Percentiles rank a stretch among this genome's conserved stretches.
Evolutionary conservation across 30 jellyfish, hydroid and myxozoan species (phyloP).

Genomic region (Chrysaora quinquecirrha): DNA sequence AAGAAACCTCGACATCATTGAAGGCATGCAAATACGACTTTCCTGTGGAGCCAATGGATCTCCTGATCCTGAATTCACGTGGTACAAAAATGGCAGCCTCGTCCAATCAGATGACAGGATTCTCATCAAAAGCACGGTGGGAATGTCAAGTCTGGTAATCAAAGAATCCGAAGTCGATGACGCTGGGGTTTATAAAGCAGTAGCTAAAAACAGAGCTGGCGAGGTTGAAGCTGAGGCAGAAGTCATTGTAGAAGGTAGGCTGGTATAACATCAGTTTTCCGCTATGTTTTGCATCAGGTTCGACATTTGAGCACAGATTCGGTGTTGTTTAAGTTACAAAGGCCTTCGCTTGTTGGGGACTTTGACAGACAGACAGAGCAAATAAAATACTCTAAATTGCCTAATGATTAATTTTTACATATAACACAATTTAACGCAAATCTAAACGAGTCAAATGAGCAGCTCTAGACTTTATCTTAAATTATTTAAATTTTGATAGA

Average conservation of each 20-base stretch:
- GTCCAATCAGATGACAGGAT: constrained; percentile 61
- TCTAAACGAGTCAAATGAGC: too few relatives aligned
- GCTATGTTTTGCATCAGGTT: too few relatives aligned
- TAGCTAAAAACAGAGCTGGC: constrained; percentile 82
- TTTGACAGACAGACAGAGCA: too few relatives aligned
- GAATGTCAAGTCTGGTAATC: constrained; percentile 73
- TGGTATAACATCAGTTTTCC: too few relatives aligned
- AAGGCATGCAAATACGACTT: constrained; percentile 75
- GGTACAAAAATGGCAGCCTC: constrained; percentile 81
- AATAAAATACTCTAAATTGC: too few relatives aligned
- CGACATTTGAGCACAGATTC: too few relatives aligned
- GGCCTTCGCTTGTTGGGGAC: too few relatives aligned
- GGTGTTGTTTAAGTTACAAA: too few relatives aligned
- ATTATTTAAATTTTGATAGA: too few relatives aligned
- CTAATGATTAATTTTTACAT: too few relatives aligned
- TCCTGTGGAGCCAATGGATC: constrained; percentile 81
- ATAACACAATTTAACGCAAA: too few relatives aligned
- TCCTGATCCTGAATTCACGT: constrained; percentile 78
- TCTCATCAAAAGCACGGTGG: constrained; percentile 68
- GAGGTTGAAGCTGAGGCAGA: constrained; percentile 81
- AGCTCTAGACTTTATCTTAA: too few relatives aligned
- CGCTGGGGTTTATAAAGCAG: constrained; percentile 82
- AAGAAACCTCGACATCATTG: constrained; percentile 67
- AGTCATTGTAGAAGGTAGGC: constrained; percentile 81
- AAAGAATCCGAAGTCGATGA: constrained; percentile 77